Evolutionary conservation across 2,797 vertebrate species (phyloP).

Genomic region (Melanotaenia trifasciata): DNA sequence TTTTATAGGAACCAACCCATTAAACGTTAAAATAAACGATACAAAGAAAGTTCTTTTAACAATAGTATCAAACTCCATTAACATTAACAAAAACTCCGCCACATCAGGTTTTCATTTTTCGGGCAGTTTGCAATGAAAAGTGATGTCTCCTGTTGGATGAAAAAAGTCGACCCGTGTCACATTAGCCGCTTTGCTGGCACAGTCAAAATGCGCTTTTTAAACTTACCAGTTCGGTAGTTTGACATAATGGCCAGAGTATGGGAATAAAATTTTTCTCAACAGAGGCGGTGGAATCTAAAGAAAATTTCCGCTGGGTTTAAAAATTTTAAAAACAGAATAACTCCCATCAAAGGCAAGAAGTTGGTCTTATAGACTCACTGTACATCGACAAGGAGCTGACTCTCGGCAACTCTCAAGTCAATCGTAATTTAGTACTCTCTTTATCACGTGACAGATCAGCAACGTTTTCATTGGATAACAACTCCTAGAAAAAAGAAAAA

Average conservation of each 20-base stretch:
- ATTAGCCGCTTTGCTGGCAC: conserved; percentile 62
- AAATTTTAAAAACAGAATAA: neutral
- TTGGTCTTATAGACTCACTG: conserved; percentile 49
- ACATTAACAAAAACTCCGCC: neutral
- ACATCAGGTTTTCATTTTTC: neutral
- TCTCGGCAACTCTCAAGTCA: conserved; percentile 60
- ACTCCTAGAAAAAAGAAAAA: neutral
- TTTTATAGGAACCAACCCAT: too few species aligned
- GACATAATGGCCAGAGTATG: conserved; percentile 59
- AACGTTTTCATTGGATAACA: conserved; percentile 52
- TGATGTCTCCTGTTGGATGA: conserved; percentile 39
- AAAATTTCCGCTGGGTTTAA: conserved; percentile 11
- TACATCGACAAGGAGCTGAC: conserved; percentile 47
- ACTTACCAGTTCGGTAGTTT: conserved; percentile 72
- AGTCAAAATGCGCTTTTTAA: conserved; percentile 36
- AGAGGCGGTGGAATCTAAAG: neutral
- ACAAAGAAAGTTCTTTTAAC: neutral
- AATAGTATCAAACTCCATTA: neutral
- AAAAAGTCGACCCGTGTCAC: conserved; percentile 37
- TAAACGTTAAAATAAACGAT: too few species aligned
- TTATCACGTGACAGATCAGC: conserved; percentile 53
- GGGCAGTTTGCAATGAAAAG: conserved; percentile 25
- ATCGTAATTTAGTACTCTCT: conserved; percentile 66
- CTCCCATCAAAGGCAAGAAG: conserved; percentile 14
- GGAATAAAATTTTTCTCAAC: conserved; percentile 13